Conservation (phyloP, 92 coral and sea anemone genomes). For the Ricordea florida region DNA sequence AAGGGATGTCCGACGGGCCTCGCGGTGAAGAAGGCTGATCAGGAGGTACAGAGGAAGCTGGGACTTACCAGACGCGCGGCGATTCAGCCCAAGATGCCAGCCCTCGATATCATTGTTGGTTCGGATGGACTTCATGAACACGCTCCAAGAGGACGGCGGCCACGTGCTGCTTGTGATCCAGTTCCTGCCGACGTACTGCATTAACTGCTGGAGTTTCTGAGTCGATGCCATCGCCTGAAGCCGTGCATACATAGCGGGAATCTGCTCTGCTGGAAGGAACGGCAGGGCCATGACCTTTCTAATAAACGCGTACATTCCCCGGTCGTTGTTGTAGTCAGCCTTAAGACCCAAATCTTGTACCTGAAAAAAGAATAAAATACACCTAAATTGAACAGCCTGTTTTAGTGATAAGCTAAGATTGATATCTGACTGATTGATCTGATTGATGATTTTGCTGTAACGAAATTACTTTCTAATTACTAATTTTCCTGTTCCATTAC, state of each 20-base stretch:
- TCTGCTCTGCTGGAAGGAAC: background rate
- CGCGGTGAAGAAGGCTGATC: conserved; percentile 7
- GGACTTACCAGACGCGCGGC: conserved; percentile 30
- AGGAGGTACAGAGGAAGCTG: conserved; percentile 27
- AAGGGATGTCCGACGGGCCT: background rate
- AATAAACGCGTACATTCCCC: background rate
- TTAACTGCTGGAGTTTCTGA: background rate
- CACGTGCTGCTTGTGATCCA: conserved; percentile 13
- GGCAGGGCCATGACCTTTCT: conserved; percentile 17
- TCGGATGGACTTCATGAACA: conserved; percentile 1
- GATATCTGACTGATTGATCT: too few species aligned
- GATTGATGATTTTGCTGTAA: too few species aligned
- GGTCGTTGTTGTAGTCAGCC: background rate
- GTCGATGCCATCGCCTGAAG: background rate
- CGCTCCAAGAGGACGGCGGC: conserved; percentile 15
- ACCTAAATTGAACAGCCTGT: too few species aligned
- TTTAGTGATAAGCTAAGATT: too few species aligned
- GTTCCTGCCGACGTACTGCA: background rate
- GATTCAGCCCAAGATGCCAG: conserved; percentile 38
- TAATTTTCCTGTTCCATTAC: too few species aligned
- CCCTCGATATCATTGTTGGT: conserved; percentile 43
- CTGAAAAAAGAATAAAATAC: too few species aligned
- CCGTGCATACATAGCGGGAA: background rate
- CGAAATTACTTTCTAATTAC: too few species aligned
- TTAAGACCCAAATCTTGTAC: conserved; percentile 16